phyloP scores from a whole-genome alignment of 2,888 invertebrate genomes.

The Temnothorax unifasciatus region DNA sequence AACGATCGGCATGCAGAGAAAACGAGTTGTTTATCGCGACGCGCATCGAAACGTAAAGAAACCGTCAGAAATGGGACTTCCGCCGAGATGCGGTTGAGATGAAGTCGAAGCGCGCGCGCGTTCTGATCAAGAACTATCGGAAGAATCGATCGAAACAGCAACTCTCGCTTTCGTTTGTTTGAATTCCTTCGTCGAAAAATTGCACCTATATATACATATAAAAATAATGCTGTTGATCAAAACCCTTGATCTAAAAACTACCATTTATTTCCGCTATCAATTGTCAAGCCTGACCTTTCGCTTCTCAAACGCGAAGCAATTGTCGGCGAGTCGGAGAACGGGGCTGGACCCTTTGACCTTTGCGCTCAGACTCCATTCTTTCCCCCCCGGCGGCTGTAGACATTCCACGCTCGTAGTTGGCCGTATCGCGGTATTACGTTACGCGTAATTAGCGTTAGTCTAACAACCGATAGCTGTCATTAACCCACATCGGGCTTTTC shows the following conservation, averaged over 20 bases:
- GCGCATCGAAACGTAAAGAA: conserved; percentile 52
- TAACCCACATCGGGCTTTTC: conserved; percentile 62
- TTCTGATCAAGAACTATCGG: background rate
- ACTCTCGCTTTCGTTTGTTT: conserved; percentile 1
- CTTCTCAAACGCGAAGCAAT: conserved; percentile 1
- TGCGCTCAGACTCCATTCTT: conserved; percentile 32
- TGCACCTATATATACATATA: background rate
- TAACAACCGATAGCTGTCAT: conserved; percentile 63
- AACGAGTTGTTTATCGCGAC: conserved; percentile 57
- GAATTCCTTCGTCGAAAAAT: background rate
- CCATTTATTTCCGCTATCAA: conserved; percentile 18
- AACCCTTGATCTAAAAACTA: background rate
- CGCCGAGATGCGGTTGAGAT: conserved; percentile 54
- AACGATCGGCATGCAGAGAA: conserved; percentile 65
- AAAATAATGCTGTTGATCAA: background rate
- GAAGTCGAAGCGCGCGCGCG: too few relatives aligned
- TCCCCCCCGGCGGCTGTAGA: conserved; percentile 25
- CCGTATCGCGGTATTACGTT: conserved; percentile 39
- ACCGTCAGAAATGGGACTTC: conserved; percentile 63
- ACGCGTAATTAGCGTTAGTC: conserved; percentile 63
- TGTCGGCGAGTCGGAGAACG: conserved; percentile 22
- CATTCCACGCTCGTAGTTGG: conserved; percentile 51
- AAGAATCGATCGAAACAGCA: background rate
- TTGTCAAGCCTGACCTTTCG: conserved; percentile 27
- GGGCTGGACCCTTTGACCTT: conserved; percentile 30